Conservation (phyloP, 2,113 vertebrate genomes). For the Pycnonotus jocosus region DNA sequence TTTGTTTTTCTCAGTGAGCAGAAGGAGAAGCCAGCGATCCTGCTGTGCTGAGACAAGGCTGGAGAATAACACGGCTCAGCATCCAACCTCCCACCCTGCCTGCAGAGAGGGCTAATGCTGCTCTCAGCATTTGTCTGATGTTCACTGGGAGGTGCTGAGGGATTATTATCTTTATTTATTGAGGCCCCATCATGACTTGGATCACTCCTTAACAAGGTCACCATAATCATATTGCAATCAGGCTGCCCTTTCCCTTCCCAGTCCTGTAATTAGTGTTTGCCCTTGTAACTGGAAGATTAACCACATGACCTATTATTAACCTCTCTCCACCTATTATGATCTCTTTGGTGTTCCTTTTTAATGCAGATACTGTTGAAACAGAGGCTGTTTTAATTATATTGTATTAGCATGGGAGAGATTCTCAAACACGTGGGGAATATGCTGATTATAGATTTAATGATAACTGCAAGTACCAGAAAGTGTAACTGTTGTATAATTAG, state of each 20-base stretch:
- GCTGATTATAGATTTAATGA: constrained; percentile 30
- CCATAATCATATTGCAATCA: constrained; percentile 57
- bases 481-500: constrained; percentile 13
- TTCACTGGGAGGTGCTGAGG: not conserved
- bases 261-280: constrained; percentile 51
- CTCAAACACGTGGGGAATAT: not conserved
- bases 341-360: constrained; percentile 41
- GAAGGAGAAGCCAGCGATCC: not conserved
- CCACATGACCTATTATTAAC: constrained; percentile 56
- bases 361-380: constrained; percentile 36
- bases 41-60: not conserved
- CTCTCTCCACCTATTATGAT: constrained; percentile 37
- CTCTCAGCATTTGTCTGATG: not conserved
- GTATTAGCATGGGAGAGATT: constrained; percentile 47
- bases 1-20: constrained; percentile 20
- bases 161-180: constrained; percentile 51
- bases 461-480: constrained; percentile 14
- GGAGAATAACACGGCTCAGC: not conserved
- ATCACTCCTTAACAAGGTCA: constrained; percentile 55
- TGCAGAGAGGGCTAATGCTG: not conserved
- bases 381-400: constrained; percentile 34
- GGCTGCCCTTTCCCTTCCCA: constrained; percentile 39
- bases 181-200: not conserved
- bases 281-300: constrained; percentile 62
- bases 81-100: not conserved